phyloP scores from a whole-genome alignment of 2,888 invertebrate genomes.

The Torymus texanus region DNA sequence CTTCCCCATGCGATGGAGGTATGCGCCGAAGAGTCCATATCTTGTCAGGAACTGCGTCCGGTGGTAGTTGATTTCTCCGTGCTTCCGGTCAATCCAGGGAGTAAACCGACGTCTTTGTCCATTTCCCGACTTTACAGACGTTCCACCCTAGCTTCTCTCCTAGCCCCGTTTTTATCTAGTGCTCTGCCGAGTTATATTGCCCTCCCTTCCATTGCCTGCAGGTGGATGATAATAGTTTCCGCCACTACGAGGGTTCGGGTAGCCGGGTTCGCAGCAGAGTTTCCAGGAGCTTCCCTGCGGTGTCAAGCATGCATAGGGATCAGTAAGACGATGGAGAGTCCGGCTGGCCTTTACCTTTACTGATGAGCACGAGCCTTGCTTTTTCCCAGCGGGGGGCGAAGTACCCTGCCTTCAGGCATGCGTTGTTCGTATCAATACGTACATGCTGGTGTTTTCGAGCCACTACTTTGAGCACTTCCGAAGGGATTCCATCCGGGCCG shows the following conservation, averaged over 20 bases:
- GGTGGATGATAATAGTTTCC: too few species aligned
- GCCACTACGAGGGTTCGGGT: background rate
- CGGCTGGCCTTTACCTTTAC: background rate
- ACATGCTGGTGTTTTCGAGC: background rate
- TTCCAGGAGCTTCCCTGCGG: constrained; percentile 54
- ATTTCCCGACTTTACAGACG: too few species aligned
- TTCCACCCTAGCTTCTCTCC: too few species aligned
- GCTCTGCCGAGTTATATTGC: too few species aligned
- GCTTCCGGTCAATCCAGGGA: too few species aligned
- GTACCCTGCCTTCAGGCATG: background rate
- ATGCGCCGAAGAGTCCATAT: too few species aligned
- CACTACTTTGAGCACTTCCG: constrained; percentile 23
- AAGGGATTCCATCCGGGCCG: constrained; percentile 18
- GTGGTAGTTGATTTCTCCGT: too few species aligned
- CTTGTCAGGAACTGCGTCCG: too few species aligned
- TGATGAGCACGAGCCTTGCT: constrained; percentile 16
- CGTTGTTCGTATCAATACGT: constrained; percentile 12
- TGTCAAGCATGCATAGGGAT: constrained; percentile 50
- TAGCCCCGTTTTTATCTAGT: too few species aligned
- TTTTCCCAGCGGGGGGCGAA: constrained; percentile 14
- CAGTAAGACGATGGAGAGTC: constrained; percentile 46
- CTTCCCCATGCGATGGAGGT: too few species aligned
- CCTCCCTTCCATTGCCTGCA: too few species aligned
- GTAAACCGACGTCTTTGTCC: too few species aligned
- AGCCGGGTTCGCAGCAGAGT: constrained; percentile 56